phyloP scores from a whole-genome alignment of 2,113 vertebrate genomes.

The Phyllostomus discolor region DNA sequence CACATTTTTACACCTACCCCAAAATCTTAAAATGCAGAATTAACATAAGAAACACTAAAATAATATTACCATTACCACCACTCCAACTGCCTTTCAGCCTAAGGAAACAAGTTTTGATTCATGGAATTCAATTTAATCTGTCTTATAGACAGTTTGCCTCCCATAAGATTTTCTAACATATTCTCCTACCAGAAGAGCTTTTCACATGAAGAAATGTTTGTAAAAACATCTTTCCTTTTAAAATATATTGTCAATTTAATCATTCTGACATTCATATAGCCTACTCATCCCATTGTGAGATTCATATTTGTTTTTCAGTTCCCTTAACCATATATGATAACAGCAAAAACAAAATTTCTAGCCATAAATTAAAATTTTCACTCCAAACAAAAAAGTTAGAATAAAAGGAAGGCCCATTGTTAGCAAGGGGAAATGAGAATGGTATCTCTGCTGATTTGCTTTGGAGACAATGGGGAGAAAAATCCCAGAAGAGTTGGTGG shows the following conservation, averaged over 20 bases:
- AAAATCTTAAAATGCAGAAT: constrained; percentile 6
- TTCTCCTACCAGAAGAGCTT: not conserved
- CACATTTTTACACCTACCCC: not conserved
- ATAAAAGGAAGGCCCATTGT: not conserved
- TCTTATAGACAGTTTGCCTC: constrained; percentile 56
- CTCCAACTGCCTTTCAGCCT: not conserved
- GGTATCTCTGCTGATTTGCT: not conserved
- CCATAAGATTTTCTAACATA: not conserved
- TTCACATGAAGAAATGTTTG: not conserved
- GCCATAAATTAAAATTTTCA: not conserved
- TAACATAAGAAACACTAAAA: constrained; percentile 24
- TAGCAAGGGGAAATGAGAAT: not conserved
- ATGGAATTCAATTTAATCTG: constrained; percentile 55
- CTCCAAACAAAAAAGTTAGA: not conserved
- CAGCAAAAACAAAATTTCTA: constrained; percentile 9
- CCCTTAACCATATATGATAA: not conserved
- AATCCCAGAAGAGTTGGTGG: not conserved
- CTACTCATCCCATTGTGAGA: not conserved
- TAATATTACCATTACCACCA: not conserved
- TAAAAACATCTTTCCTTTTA: not conserved
- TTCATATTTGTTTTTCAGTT: not conserved
- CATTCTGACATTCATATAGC: not conserved
- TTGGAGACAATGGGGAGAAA: not conserved
- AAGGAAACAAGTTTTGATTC: constrained; percentile 15
- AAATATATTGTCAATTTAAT: not conserved